Base-by-base conservation (phyloP, 2,797 vertebrate genomes). In the Melopsittacus undulatus region DNA sequence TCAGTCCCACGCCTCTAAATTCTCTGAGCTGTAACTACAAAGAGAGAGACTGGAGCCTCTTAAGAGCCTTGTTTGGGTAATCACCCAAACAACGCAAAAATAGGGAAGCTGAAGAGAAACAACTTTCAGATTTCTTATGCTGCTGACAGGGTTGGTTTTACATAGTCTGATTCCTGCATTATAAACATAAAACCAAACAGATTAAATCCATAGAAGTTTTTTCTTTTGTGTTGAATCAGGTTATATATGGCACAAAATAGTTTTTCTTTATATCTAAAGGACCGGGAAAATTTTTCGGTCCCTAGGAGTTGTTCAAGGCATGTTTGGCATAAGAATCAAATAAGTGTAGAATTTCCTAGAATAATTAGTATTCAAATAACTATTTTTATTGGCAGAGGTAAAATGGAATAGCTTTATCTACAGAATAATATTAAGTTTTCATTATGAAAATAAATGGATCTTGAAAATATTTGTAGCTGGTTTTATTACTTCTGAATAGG, bases 1-100 rank as follows among this genome's bases (percentile, higher is more conserved):
- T 96, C 74, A 89, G 75, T 97, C 93, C 94, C 96, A 97, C 56
- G 66, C 79, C 88, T 87, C 84, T 94, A 70, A 94, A 94, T 83
- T 96, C 90, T 83, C 86, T 96, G 95, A 97, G 91, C 92, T 95
- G 93, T 95, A 95, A 96, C 95, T 96, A 96, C 87, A 96, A 92
- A 94, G 92, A 91, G 76, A 89, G 72, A 18, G 54, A 91, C 52
- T 1, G 0, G 52, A 95, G 70, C 36, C 52, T 92, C 32, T 82
- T 87, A 73, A 85, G 91, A 92, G 66, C 70, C n/a, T 87, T 76
- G 68, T 96, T 93, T 96, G 68, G 72, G 68, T 96, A 86, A 88
- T 92, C 81, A 92, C 45, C 67, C 77, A 91, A 94, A 48, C 40
- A 89, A 83, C 12, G 40, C 13, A 62, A 88, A 90, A 88, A 34